Evolutionary conservation across 1,140 invertebrate species (phyloP).

Genomic region (Contarinia nasturtii): DNA sequence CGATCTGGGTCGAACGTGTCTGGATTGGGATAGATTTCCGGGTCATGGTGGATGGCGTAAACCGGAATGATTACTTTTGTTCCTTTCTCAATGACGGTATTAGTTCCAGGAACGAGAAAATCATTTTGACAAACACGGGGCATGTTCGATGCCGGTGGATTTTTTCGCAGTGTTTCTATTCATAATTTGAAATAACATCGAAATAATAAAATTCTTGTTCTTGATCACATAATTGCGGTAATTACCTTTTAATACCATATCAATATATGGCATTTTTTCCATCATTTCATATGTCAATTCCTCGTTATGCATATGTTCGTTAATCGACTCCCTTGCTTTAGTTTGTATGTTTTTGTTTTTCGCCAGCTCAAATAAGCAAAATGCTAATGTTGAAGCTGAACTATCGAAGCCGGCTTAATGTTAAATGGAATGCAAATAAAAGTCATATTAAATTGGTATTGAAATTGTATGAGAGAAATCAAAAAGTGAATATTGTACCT

Average conservation of each 20-base stretch:
- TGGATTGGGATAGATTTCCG: conserved; percentile 32
- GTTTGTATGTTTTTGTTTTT: conserved; percentile 25
- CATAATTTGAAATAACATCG: conserved; percentile 5
- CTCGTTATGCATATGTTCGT: conserved; percentile 22
- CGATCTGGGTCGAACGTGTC: conserved; percentile 37
- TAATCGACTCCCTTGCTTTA: conserved; percentile 27
- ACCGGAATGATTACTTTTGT: conserved; percentile 28
- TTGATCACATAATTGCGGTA: neutral
- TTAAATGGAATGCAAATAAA: too few species aligned
- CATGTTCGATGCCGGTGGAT: conserved; percentile 19
- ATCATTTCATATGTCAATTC: conserved; percentile 34
- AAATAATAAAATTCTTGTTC: neutral
- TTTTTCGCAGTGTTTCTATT: conserved; percentile 27
- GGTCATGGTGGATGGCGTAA: conserved; percentile 30
- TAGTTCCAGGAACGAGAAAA: conserved; percentile 18
- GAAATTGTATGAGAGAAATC: too few species aligned
- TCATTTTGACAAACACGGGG: conserved; percentile 11
- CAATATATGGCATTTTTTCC: conserved; percentile 32
- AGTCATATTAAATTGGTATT: too few species aligned
- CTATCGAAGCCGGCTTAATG: conserved; percentile 39
- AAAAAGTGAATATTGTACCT: too few species aligned
- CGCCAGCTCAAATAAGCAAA: conserved; percentile 27
- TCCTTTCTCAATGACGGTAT: conserved; percentile 21
- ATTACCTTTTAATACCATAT: conserved; percentile 28
- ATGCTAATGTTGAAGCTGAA: conserved; percentile 24